These are phyloP conservation scores for Lepilemur septentrionalis DNA, from an alignment of 2,797 vertebrate genomes.

Conservation along the genomic window DNA sequence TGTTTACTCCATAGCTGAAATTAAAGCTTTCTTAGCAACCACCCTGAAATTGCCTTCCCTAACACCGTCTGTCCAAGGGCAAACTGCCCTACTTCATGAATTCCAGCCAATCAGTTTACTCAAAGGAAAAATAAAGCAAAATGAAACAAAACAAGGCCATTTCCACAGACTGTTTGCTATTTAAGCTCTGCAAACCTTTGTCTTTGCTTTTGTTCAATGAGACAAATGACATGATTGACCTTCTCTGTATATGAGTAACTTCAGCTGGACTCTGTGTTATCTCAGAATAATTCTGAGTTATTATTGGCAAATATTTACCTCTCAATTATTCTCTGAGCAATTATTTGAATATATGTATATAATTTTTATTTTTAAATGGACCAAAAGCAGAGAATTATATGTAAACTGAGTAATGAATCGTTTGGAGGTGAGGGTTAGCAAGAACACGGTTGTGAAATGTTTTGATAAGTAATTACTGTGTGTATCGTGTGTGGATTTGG, in stretches of 20 bases:
- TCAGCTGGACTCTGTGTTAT: neutral
- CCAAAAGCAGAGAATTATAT: neutral
- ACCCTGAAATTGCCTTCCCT: neutral
- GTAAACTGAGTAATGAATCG: neutral
- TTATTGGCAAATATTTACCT: neutral
- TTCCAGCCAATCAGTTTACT: neutral
- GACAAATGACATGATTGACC: neutral
- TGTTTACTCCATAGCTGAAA: conserved; percentile 3
- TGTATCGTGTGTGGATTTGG: neutral
- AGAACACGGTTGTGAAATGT: neutral
- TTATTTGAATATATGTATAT: neutral
- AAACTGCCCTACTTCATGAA: neutral
- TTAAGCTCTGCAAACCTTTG: neutral
- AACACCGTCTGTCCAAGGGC: neutral
- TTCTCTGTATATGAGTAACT: neutral
- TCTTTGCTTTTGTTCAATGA: neutral
- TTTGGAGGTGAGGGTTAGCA: neutral
- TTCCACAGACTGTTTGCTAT: neutral
- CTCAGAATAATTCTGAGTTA: neutral
- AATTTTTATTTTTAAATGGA: neutral
- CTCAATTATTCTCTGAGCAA: neutral
- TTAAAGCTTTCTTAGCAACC: neutral
- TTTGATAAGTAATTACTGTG: neutral
- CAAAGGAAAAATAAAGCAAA: conserved; percentile 27
- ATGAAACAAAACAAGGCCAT: neutral